Evolutionary conservation across 1,140 invertebrate species (phyloP).

Genomic region (Ceratosolen fusciceps): DNA sequence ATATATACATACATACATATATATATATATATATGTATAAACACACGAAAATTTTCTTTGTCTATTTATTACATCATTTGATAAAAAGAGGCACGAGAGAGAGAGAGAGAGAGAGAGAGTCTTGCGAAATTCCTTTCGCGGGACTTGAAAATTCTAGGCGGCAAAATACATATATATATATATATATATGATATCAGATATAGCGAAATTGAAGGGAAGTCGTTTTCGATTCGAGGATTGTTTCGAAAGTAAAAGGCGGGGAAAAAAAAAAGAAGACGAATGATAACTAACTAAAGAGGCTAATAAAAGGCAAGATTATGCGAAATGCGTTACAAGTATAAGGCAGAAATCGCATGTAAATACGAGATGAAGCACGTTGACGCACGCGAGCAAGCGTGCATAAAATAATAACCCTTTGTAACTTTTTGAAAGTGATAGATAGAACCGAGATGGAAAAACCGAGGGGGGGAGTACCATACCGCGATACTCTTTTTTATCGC

Average conservation of each 20-base stretch:
- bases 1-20: not conserved
- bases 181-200: slow-evolving; percentile 25
- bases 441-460: slow-evolving; percentile 30
- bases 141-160: slow-evolving; percentile 22
- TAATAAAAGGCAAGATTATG: not conserved
- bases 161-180: too few relatives aligned
- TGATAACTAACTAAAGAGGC: not conserved
- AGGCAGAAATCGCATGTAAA: slow-evolving; percentile 41
- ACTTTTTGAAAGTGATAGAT: slow-evolving; percentile 47
- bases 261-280: slow-evolving; percentile 19
- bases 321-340: not conserved
- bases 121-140: slow-evolving; percentile 27
- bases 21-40: not conserved
- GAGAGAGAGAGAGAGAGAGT: too few relatives aligned
- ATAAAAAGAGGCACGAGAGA: not conserved
- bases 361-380: slow-evolving; percentile 29
- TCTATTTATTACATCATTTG: slow-evolving; percentile 39
- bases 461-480: not conserved
- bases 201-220: not conserved
- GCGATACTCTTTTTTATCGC: slow-evolving; percentile 32
- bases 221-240: slow-evolving; percentile 24
- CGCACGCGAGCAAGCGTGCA: slow-evolving; percentile 23
- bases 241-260: too few relatives aligned
- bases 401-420: slow-evolving; percentile 48
- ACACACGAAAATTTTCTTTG: slow-evolving; percentile 24